A percentile compares a stretch with the other conserved stretches of the same genome.
Evolutionary conservation across 1,140 invertebrate genomes (phyloP).

Genomic region (Maconellicoccus hirsutus): DNA sequence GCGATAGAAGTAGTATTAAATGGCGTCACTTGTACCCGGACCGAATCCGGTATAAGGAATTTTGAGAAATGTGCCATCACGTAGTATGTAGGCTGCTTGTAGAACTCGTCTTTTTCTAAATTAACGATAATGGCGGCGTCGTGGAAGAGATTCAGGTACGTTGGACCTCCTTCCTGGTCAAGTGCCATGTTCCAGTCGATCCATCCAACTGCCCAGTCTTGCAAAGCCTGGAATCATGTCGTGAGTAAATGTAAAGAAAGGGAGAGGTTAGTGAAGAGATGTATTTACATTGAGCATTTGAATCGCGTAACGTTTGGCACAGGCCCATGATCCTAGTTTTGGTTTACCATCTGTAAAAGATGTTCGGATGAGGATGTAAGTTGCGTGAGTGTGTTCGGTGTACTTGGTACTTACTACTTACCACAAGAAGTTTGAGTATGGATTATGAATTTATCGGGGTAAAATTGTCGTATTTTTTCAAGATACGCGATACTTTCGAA

Average conservation of each 20-base stretch:
- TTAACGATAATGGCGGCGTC: slow-evolving; percentile 69
- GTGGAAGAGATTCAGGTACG: slow-evolving; percentile 60
- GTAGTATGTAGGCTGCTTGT: slow-evolving; percentile 83
- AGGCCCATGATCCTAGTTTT: neutral
- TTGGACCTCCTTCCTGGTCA: slow-evolving; percentile 66
- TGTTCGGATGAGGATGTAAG: too few relatives aligned
- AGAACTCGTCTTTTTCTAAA: slow-evolving; percentile 52
- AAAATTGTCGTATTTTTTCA: slow-evolving; percentile 40
- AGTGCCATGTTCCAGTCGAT: slow-evolving; percentile 83
- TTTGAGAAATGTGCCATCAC: slow-evolving; percentile 75
- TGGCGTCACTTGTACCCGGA: slow-evolving; percentile 34
- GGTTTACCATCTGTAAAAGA: neutral
- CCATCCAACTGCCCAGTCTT: slow-evolving; percentile 60
- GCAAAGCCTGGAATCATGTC: slow-evolving; percentile 47
- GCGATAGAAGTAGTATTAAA: slow-evolving; percentile 28
- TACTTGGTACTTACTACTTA: slow-evolving; percentile 33
- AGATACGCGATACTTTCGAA: slow-evolving; percentile 33
- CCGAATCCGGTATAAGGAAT: slow-evolving; percentile 54
- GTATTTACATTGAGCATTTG: neutral
- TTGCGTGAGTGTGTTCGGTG: too few relatives aligned
- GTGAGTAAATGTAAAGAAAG: too few relatives aligned
- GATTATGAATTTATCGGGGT: slow-evolving; percentile 60
- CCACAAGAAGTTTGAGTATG: slow-evolving; percentile 63
- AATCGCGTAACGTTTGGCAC: neutral
- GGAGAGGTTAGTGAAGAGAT: too few relatives aligned